Conservation (phyloP, 2,888 invertebrate genomes). For the Galeopsomyia nigrocyanea region DNA sequence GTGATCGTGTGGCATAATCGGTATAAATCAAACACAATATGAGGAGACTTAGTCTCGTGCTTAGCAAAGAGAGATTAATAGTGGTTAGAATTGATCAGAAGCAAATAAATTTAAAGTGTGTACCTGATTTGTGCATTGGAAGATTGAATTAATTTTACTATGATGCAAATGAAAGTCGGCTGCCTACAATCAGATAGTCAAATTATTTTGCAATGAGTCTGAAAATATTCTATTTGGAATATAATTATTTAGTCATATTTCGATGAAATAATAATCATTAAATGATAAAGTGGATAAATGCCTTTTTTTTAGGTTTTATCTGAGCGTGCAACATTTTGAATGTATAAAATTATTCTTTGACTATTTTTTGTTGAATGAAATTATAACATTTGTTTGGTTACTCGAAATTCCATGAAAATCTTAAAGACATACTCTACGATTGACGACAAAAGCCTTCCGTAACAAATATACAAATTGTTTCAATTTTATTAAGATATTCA, state of each 20-base stretch:
- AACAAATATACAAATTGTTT: constrained; percentile 19
- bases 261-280: too few relatives aligned
- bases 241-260: too few relatives aligned
- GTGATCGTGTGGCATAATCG: constrained; percentile 49
- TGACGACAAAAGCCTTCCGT: constrained; percentile 8
- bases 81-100: constrained; percentile 19
- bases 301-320: background rate
- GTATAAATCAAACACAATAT: constrained; percentile 23
- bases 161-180: constrained; percentile 50
- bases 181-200: constrained; percentile 52
- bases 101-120: constrained; percentile 52
- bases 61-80: constrained; percentile 29
- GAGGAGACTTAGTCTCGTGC: constrained; percentile 21
- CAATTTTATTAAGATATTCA: background rate
- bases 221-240: background rate
- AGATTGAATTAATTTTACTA: constrained; percentile 48
- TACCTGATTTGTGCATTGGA: constrained; percentile 65
- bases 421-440: background rate
- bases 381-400: constrained; percentile 6
- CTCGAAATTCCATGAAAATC: background rate
- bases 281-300: too few relatives aligned
- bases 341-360: constrained; percentile 8
- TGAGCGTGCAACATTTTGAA: background rate
- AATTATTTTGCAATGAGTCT: constrained; percentile 12
- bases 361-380: constrained; percentile 7